Percentiles rank a stretch among this genome's conserved stretches.
These are phyloP conservation scores for Nebria salina DNA, from an alignment of 2,888 invertebrate genomes.

Conservation along the genomic window DNA sequence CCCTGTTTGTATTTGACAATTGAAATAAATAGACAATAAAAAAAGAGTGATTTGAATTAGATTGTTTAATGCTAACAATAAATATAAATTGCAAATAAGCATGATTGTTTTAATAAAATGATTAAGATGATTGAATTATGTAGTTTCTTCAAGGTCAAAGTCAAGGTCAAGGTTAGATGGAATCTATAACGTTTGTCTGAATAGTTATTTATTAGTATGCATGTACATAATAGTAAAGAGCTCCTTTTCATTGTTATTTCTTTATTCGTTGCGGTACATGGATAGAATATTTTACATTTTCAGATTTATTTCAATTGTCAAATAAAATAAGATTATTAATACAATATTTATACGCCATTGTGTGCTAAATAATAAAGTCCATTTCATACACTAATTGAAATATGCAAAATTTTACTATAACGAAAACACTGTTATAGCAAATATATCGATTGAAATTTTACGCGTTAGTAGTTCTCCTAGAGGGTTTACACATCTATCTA, in stretches of 20 bases:
- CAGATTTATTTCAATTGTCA: not conserved
- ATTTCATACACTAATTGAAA: too few relatives aligned
- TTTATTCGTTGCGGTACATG: not conserved
- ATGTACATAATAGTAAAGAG: not conserved
- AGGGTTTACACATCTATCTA: too few relatives aligned
- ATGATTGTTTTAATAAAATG: not conserved
- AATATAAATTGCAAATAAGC: not conserved
- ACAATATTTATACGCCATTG: not conserved
- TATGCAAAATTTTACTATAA: too few relatives aligned
- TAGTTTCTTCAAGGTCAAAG: conserved; percentile 25
- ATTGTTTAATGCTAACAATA: not conserved
- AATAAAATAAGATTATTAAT: not conserved
- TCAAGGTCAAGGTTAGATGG: conserved; percentile 24
- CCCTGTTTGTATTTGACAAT: too few relatives aligned
- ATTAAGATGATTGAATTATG: conserved; percentile 6
- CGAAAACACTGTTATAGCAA: too few relatives aligned
- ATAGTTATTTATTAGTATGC: not conserved
- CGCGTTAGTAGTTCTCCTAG: too few relatives aligned
- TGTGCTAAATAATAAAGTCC: too few relatives aligned
- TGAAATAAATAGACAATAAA: not conserved
- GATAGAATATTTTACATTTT: not conserved
- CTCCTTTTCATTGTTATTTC: not conserved
- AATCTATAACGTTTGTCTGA: conserved; percentile 3
- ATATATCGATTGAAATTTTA: too few relatives aligned
- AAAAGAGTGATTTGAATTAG: not conserved